Percentiles rank a stretch among this genome's conserved stretches.
These are phyloP conservation scores for Sisyra nigra DNA, from an alignment of 2,888 invertebrate genomes.

Conservation along the genomic window DNA sequence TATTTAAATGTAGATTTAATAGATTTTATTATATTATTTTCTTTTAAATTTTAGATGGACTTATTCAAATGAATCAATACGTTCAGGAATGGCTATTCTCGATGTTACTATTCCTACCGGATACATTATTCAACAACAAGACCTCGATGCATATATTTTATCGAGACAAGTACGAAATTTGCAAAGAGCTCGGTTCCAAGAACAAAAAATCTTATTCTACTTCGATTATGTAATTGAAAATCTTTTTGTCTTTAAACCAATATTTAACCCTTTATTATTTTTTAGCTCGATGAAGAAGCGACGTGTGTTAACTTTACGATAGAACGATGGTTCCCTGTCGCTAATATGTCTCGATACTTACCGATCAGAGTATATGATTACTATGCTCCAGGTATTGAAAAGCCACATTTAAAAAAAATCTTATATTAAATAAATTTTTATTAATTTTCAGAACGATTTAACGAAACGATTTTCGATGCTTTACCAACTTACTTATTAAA, in stretches of 20 bases:
- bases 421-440: slow-evolving; percentile 1
- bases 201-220: slow-evolving; percentile 77
- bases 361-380: slow-evolving; percentile 87
- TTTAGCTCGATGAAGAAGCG: slow-evolving; percentile 62
- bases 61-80: slow-evolving; percentile 54
- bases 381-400: slow-evolving; percentile 82
- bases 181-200: slow-evolving; percentile 67
- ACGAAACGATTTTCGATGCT: slow-evolving; percentile 81
- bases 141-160: slow-evolving; percentile 68
- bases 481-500: slow-evolving; percentile 72
- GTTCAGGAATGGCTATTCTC: slow-evolving; percentile 77
- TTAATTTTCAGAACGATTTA: slow-evolving; percentile 60
- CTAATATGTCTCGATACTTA: slow-evolving; percentile 88
- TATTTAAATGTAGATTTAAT: too few relatives aligned
- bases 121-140: slow-evolving; percentile 81
- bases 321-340: slow-evolving; percentile 90
- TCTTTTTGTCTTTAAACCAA: background rate
- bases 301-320: slow-evolving; percentile 87
- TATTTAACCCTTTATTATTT: slow-evolving; percentile 12
- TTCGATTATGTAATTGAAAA: slow-evolving; percentile 69
- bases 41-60: too few relatives aligned
- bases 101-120: slow-evolving; percentile 82
- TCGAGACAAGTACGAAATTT: slow-evolving; percentile 65
- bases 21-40: too few relatives aligned
- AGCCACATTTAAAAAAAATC: background rate